Percentiles rank a stretch among this genome's conserved stretches.
phyloP scores from a whole-genome alignment of 2,797 vertebrate genomes.

The Phoebastria nigripes region DNA sequence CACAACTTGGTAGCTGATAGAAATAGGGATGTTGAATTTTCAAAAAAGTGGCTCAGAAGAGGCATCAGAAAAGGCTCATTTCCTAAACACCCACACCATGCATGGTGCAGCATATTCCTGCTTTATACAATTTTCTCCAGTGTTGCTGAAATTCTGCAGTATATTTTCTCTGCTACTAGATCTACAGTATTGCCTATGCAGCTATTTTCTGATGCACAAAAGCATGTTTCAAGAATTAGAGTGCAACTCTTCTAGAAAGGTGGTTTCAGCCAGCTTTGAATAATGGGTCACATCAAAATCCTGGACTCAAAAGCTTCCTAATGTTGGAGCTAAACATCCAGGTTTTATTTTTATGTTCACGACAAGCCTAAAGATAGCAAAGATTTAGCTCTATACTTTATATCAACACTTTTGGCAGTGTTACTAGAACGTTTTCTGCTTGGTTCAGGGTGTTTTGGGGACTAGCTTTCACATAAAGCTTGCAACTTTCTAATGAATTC shows the following conservation, averaged over 20 bases:
- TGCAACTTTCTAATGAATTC: background rate
- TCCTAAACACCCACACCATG: background rate
- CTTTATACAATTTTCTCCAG: background rate
- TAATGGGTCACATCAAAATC: background rate
- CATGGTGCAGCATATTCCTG: background rate
- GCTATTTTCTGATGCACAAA: background rate
- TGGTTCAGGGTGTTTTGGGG: background rate
- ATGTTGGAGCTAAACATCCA: background rate
- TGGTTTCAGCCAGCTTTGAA: background rate
- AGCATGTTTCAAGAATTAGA: background rate
- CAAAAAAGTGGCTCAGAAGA: background rate
- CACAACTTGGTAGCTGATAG: background rate
- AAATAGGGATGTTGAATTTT: background rate
- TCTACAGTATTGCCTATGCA: background rate
- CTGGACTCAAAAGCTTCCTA: background rate
- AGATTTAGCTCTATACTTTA: background rate
- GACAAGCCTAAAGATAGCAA: background rate
- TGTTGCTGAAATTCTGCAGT: background rate
- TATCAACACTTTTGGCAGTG: background rate
- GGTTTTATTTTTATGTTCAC: background rate
- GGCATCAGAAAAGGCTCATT: background rate
- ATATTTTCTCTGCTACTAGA: background rate
- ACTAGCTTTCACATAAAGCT: background rate
- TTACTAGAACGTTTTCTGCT: background rate
- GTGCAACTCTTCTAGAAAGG: background rate